phyloP scores from a whole-genome alignment of 2,797 vertebrate species.

The Myotis myotis region DNA sequence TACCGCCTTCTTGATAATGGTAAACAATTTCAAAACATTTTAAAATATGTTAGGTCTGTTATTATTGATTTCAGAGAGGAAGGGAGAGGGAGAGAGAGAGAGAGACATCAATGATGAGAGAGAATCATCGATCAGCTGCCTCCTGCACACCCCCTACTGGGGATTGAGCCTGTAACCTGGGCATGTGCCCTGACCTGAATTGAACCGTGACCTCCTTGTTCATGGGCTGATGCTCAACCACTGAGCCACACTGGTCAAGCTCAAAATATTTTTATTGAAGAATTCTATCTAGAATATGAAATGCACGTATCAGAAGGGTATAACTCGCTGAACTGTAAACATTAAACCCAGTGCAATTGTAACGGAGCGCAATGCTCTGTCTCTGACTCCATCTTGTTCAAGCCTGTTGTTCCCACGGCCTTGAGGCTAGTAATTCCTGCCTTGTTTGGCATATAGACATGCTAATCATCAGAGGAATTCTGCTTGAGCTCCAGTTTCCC shows the following conservation, averaged over 20 bases:
- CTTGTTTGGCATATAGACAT: neutral
- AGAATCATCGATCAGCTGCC: no score
- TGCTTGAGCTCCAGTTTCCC: neutral
- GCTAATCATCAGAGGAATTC: neutral
- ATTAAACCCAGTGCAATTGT: neutral
- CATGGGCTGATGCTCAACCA: no score
- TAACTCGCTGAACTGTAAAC: neutral
- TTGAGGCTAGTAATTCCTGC: neutral
- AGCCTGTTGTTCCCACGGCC: neutral
- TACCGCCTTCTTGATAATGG: neutral
- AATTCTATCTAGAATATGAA: neutral
- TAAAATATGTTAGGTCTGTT: no score
- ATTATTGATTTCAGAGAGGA: no score
- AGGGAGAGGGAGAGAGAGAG: no score
- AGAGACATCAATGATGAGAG: no score
- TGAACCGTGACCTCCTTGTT: no score
- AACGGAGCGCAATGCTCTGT: neutral
- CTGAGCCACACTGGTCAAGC: no score
- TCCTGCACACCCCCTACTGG: no score
- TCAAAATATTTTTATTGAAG: neutral
- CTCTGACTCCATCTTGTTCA: neutral
- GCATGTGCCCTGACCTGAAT: no score
- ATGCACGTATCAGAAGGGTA: rapidly evolving
- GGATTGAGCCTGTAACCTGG: no score
- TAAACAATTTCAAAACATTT: neutral